These are phyloP conservation scores for Alitta virens DNA, from an alignment of 2,888 invertebrate genomes.

Conservation along the genomic window DNA sequence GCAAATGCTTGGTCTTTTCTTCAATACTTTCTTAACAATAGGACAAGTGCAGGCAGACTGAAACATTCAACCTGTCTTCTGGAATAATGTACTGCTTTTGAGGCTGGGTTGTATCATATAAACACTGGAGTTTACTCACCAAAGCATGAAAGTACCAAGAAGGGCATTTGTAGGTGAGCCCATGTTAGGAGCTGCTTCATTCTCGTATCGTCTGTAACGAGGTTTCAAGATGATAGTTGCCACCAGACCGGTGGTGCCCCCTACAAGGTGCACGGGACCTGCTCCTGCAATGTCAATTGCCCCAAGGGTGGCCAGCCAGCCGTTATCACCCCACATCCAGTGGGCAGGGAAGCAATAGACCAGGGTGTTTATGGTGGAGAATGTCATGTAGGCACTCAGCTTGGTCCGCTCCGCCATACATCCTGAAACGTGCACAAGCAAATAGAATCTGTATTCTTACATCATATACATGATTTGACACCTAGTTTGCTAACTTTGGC, in stretches of 20 bases:
- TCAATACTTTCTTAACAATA: too few relatives aligned
- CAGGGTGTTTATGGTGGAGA: conserved; percentile 43
- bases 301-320: conserved; percentile 39
- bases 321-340: conserved; percentile 55
- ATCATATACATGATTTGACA: too few relatives aligned
- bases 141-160: conserved; percentile 48
- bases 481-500: too few relatives aligned
- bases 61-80: too few relatives aligned
- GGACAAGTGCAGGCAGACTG: too few relatives aligned
- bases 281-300: conserved; percentile 49
- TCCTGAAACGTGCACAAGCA: conserved; percentile 23
- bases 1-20: too few relatives aligned
- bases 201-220: conserved; percentile 38
- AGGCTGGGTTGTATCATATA: too few relatives aligned
- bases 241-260: conserved; percentile 45
- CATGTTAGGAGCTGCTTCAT: conserved; percentile 29
- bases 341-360: conserved; percentile 54
- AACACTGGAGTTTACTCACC: conserved; percentile 30
- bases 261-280: conserved; percentile 52
- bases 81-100: too few relatives aligned
- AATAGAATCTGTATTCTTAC: too few relatives aligned
- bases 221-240: conserved; percentile 46
- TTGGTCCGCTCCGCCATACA: conserved; percentile 53
- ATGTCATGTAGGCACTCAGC: conserved; percentile 44
- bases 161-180: conserved; percentile 44